Evolutionary conservation across 23 tunicate genomes (phyloP), one percentile per base, ranked within the genome.

Genomic region (Halocynthia aurantium): DNA sequence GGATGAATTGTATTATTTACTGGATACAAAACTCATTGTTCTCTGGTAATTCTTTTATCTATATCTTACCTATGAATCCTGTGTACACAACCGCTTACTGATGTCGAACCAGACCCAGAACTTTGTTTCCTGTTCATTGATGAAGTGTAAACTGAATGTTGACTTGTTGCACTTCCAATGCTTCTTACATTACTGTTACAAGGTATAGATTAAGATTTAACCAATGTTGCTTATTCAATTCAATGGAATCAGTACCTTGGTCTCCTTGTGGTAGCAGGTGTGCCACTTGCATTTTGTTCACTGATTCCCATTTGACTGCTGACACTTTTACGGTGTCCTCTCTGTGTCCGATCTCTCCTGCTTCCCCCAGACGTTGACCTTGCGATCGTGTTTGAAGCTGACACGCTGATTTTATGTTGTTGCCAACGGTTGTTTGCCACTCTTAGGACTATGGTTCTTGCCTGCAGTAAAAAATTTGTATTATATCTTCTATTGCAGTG

Each of bases 391-490:
- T 69, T 58, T 50, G 90, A 85, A 50, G 71, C 52, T 51, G 90
- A 85, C 15, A 70, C 20, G 50, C 78, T 71, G 57, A 85, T 50
- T 69, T 80, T 85, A 52, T 85, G 90, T 67, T 85, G 90, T 44
- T 85, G 75, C 90, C 90, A 85, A 54, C 64, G 73, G 73, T 74
- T 85, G 76, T 65, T 85, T 52, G 77, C 79, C 66, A 85, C 84
- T 76, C 90, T 61, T 55, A 67, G 22, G 11, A 73, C 73, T 31
- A 85, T 80, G 22, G 67, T 81, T 61, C 90, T 65, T 6, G 84
- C 74, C 90, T 85, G 62, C 7, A 52, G 1, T 9, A 10, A 10
- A 58, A 22, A 64, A 0, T 19, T 52, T 22, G 17, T 5, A n/a
- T 69, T 44, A 9, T 13, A 20, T 8, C 50, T 11, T 18, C 4